Conservation (phyloP, 2,113 vertebrate genomes). For the Deroptyus accipitrinus region DNA sequence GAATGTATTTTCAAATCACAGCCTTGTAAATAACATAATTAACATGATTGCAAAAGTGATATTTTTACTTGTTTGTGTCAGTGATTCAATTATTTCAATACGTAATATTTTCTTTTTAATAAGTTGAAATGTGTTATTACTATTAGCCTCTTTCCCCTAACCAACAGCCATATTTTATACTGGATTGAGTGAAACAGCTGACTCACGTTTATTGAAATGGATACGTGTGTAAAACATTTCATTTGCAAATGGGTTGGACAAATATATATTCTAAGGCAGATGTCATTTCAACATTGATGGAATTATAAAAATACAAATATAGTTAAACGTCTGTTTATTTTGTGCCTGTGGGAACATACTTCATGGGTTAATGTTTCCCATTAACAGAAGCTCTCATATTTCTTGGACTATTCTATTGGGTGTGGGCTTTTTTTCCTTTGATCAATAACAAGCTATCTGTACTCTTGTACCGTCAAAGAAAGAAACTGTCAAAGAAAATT, state of each 20-base stretch:
- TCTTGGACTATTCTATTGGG: neutral
- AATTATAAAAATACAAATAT: neutral
- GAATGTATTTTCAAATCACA: neutral
- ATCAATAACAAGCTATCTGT: neutral
- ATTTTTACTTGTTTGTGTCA: constrained; percentile 7
- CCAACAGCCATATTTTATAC: neutral
- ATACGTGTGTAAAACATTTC: neutral
- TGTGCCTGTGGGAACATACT: neutral
- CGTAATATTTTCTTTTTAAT: neutral
- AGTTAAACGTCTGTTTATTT: neutral
- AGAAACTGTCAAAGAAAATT: neutral
- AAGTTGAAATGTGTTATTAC: neutral
- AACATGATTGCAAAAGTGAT: neutral
- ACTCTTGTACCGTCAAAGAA: neutral
- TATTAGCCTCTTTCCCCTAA: neutral
- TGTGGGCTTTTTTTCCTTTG: neutral
- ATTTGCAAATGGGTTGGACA: neutral
- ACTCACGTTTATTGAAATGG: neutral
- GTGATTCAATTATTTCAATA: neutral
- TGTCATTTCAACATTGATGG: neutral
- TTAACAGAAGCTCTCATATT: neutral
- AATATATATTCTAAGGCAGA: neutral
- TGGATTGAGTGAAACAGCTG: neutral
- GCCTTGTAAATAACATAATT: neutral
- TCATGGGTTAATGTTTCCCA: neutral